These are phyloP conservation scores for Hemitrygon akajei DNA, from an alignment of 2,797 vertebrate species.

Conservation along the genomic window DNA sequence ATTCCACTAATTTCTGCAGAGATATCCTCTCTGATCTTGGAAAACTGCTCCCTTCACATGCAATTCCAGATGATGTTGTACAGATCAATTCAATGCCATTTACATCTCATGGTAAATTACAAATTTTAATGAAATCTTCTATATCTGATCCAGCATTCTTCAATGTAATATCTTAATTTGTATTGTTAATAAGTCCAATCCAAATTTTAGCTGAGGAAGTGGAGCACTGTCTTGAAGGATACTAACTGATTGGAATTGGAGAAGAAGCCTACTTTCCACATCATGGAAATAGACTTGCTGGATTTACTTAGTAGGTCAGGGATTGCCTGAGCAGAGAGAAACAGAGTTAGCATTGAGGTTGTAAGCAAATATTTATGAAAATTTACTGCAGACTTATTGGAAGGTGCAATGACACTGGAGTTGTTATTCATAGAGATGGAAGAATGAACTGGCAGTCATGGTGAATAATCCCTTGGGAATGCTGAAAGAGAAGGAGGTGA, in stretches of 20 bases:
- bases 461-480: no score
- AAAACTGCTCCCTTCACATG: slow-evolving; percentile 61
- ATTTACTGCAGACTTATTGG: no score
- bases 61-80: slow-evolving; percentile 75
- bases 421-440: no score
- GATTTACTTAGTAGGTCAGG: no score
- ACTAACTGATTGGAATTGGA: not conserved
- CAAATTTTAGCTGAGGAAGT: not conserved
- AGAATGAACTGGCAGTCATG: no score
- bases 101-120: slow-evolving; percentile 72
- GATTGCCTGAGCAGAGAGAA: no score
- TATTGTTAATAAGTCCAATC: not conserved
- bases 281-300: no score
- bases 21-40: slow-evolving; percentile 54
- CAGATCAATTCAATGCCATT: slow-evolving; percentile 66
- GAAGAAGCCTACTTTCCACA: not conserved
- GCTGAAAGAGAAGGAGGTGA: no score
- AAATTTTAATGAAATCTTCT: not conserved
- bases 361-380: no score
- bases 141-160: not conserved
- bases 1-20: slow-evolving; percentile 41
- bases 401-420: no score
- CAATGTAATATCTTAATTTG: not conserved
- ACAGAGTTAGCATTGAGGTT: no score
- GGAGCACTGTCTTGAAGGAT: not conserved